Evolutionary conservation across 2,797 vertebrate genomes (phyloP).

Genomic region (Sorex maritimensis): DNA sequence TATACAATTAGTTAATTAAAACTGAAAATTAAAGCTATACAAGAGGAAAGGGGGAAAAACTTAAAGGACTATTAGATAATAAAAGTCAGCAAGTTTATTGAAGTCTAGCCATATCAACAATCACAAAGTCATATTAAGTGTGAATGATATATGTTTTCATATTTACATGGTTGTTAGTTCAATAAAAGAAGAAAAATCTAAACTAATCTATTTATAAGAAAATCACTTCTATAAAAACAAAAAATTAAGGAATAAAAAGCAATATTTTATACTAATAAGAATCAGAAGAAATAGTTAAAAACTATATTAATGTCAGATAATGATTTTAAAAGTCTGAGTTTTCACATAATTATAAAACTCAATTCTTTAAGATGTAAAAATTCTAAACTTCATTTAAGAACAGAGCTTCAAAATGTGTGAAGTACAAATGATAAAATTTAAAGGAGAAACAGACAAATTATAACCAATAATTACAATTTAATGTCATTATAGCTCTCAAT

Average conservation of each 20-base stretch:
- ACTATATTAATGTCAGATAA: background rate
- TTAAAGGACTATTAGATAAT: background rate
- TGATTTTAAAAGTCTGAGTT: background rate
- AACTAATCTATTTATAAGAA: background rate
- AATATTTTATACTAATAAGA: background rate
- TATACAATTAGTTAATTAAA: background rate
- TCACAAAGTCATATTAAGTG: background rate
- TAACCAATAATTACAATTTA: background rate
- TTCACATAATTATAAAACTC: background rate
- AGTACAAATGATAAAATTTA: background rate
- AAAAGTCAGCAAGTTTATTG: background rate
- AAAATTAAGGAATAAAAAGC: conserved; percentile 11
- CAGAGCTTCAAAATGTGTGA: background rate
- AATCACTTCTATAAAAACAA: background rate
- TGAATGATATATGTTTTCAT: background rate
- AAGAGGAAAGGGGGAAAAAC: background rate
- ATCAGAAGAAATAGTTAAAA: background rate
- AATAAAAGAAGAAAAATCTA: background rate
- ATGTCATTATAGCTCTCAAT: background rate
- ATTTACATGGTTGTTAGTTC: background rate
- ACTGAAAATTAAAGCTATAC: background rate
- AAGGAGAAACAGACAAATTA: background rate
- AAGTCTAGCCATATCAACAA: background rate
- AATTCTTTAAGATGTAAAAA: background rate
- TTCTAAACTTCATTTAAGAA: background rate